Percentiles rank a stretch among this genome's conserved stretches.
These are phyloP conservation scores for Candidula unifasciata DNA, from an alignment of 2,888 invertebrate species.

Conservation along the genomic window DNA sequence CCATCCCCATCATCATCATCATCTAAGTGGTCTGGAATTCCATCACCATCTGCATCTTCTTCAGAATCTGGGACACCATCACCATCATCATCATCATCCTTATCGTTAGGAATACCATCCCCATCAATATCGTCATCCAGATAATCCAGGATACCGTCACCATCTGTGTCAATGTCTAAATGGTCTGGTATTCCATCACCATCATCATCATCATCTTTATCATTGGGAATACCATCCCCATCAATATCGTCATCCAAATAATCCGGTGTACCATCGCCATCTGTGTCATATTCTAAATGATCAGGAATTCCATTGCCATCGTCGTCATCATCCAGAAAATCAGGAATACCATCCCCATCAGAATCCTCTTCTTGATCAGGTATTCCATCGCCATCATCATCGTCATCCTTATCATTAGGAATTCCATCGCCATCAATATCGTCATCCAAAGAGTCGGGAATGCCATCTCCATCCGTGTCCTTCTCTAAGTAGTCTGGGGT, in stretches of 20 bases:
- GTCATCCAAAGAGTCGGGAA: constrained; percentile 60
- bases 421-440: constrained; percentile 59
- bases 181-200: constrained; percentile 64
- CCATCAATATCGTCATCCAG: constrained; percentile 65
- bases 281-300: constrained; percentile 57
- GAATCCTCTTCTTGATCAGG: constrained; percentile 71
- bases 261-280: constrained; percentile 62
- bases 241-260: constrained; percentile 63
- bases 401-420: constrained; percentile 64
- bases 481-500: constrained; percentile 62
- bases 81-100: constrained; percentile 60
- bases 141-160: constrained; percentile 69
- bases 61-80: constrained; percentile 62
- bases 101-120: constrained; percentile 66
- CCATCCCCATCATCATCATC: constrained; percentile 69
- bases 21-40: constrained; percentile 64
- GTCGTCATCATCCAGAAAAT: constrained; percentile 61
- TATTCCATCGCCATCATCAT: constrained; percentile 60
- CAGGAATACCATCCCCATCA: constrained; percentile 72
- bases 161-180: constrained; percentile 65
- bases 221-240: constrained; percentile 67
- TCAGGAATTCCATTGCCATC: constrained; percentile 65
- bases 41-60: constrained; percentile 61
- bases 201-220: constrained; percentile 58
- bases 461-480: constrained; percentile 66